Evolutionary conservation across 2,888 invertebrate species (phyloP), one percentile per base, ranked within the genome.

Genomic region (Lacanobia wlatinum): DNA sequence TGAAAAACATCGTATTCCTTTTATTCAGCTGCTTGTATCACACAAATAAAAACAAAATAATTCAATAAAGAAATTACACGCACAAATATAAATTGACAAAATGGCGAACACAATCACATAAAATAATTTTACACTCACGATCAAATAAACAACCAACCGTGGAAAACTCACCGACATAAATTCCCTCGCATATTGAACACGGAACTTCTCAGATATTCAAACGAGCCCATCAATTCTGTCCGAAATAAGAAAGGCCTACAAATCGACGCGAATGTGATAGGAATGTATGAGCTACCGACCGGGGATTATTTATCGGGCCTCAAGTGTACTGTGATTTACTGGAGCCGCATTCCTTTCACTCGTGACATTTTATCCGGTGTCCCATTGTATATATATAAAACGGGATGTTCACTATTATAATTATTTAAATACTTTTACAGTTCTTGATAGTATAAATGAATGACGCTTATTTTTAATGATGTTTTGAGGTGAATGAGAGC

Each of bases 311-410:
- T 84, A 86, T 78, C 60, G 69, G 64, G 66, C 60, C 68, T 85
- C 78, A 72, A 84, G 76, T 82, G 65, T 76, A 70, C 63, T 53
- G 76, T 84, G 86, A 82, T 85, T 85, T 82, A 85, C 70, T 80
- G 58, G 43, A 56, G 21, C 72, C 52, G 63, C 46, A 62, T 77
- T 81, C 70, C 62, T 71, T 76, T 70, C 48, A 66, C 34, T 48
- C 69, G 60, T 73, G 77, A 74, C 63, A 81, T 67, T 76, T 66
- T 84, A 75, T 76, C 53, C 34, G 43, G 38, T 58, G 63, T 52
- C 34, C 53, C 28, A 63, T 80, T 73, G 18, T 55, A n/a, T 34
- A 28, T 28, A 2, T 28, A 28, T 28, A 28, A 28, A 2, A 28
- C 28, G 3, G 38, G 58, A 34, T 68, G 43, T 59, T 50, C 56